Evolutionary conservation across 64 coral and sea anemone genomes (phyloP).

Genomic region (Stylophora pistillata): DNA sequence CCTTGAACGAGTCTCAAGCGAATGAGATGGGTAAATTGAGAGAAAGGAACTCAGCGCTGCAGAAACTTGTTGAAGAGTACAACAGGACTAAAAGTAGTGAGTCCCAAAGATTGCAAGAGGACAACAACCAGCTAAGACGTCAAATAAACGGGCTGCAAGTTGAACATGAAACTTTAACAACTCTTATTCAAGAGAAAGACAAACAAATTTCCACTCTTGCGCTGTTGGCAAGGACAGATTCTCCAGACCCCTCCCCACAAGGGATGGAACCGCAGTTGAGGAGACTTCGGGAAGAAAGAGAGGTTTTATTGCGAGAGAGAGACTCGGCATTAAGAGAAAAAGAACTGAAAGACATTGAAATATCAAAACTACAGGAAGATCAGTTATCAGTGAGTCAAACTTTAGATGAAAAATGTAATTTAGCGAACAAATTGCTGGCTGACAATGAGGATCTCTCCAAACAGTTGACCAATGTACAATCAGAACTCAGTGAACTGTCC

Average conservation of each 20-base stretch:
- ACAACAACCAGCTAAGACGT: constrained; percentile 54
- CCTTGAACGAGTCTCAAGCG: constrained; percentile 91
- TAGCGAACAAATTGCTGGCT: background rate
- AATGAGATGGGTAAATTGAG: constrained; percentile 94
- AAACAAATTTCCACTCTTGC: constrained; percentile 72
- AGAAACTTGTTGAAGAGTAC: constrained; percentile 80
- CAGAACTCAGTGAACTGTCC: constrained; percentile 10
- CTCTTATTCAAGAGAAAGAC: constrained; percentile 83
- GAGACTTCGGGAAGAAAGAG: constrained; percentile 13
- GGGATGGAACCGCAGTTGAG: background rate
- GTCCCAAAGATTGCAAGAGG: constrained; percentile 50
- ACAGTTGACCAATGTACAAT: background rate
- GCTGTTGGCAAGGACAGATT: constrained; percentile 20
- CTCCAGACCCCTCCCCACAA: constrained; percentile 6
- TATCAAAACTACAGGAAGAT: constrained; percentile 18
- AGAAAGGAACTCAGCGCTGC: constrained; percentile 65
- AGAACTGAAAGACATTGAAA: constrained; percentile 18
- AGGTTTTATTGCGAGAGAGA: constrained; percentile 36
- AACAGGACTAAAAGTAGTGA: constrained; percentile 59
- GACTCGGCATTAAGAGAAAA: constrained; percentile 30
- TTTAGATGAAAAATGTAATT: constrained; percentile 6
- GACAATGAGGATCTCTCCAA: constrained; percentile 17
- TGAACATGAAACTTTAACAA: constrained; percentile 81
- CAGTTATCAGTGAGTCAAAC: background rate
- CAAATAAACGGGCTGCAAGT: constrained; percentile 65